Conservation (phyloP, 2,113 vertebrate species). For the Tichodroma muraria region DNA sequence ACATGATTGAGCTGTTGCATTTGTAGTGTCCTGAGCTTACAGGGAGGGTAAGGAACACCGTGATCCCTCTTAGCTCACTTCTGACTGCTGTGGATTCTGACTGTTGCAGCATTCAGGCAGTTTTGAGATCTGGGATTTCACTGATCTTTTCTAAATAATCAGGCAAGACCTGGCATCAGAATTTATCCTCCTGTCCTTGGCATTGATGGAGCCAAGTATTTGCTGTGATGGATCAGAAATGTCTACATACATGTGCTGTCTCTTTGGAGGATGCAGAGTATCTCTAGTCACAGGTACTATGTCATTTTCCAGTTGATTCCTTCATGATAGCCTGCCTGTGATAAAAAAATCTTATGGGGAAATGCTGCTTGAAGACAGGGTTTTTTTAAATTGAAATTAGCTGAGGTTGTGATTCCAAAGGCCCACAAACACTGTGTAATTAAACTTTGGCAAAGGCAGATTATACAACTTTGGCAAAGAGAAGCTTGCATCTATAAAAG, state of each 20-base stretch:
- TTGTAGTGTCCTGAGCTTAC: background rate
- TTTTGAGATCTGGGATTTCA: background rate
- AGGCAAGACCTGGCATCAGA: background rate
- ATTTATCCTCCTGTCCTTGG: background rate
- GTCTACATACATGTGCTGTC: background rate
- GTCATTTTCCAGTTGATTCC: background rate
- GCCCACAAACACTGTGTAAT: background rate
- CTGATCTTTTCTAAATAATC: background rate
- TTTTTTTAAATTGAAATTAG: background rate
- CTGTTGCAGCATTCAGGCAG: background rate
- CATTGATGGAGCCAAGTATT: background rate
- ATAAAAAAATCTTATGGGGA: background rate
- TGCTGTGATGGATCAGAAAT: background rate
- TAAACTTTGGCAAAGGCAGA: constrained; percentile 31
- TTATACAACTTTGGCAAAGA: constrained; percentile 19
- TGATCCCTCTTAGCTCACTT: background rate
- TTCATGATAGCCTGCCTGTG: background rate
- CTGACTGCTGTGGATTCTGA: background rate
- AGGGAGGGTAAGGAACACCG: background rate
- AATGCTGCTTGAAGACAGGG: background rate
- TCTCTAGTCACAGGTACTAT: background rate
- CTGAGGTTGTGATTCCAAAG: background rate
- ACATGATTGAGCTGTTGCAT: background rate
- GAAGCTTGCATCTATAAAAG: constrained; percentile 70
- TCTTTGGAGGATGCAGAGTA: background rate